Percentiles rank a stretch among this genome's conserved stretches.
Conservation (phyloP, 2,113 vertebrate genomes). For the Oryzias woworae region DNA sequence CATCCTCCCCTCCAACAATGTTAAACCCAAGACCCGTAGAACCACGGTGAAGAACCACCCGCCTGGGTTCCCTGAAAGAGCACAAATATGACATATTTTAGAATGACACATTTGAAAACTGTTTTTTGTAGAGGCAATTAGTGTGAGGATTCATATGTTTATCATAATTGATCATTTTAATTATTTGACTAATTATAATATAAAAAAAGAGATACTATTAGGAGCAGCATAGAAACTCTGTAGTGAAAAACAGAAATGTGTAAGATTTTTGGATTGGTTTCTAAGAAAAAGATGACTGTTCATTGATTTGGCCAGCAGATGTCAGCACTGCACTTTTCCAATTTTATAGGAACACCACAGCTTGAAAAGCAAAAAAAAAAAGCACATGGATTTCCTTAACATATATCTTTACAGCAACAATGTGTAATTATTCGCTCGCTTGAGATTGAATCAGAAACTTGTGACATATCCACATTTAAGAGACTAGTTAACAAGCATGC, state of each 20-base stretch:
- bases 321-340: conserved; percentile 48
- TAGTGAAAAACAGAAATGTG: neutral
- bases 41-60: conserved; percentile 90
- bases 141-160: too few relatives aligned
- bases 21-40: conserved; percentile 97
- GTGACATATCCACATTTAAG: neutral
- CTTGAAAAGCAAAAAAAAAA: neutral
- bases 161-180: too few relatives aligned
- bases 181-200: too few relatives aligned
- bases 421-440: neutral
- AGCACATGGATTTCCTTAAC: neutral
- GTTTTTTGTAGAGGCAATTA: neutral
- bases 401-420: neutral
- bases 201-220: too few relatives aligned
- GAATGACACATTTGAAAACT: neutral
- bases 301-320: conserved; percentile 50
- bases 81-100: conserved; percentile 1
- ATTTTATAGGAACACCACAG: neutral
- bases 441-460: neutral
- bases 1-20: conserved; percentile 98
- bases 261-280: neutral
- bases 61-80: conserved; percentile 86
- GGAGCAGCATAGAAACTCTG: too few relatives aligned
- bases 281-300: neutral
- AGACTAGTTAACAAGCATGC: too few relatives aligned